These are phyloP conservation scores for Amyelois transitella DNA, from an alignment of 1,140 invertebrate species.

Conservation along the genomic window DNA sequence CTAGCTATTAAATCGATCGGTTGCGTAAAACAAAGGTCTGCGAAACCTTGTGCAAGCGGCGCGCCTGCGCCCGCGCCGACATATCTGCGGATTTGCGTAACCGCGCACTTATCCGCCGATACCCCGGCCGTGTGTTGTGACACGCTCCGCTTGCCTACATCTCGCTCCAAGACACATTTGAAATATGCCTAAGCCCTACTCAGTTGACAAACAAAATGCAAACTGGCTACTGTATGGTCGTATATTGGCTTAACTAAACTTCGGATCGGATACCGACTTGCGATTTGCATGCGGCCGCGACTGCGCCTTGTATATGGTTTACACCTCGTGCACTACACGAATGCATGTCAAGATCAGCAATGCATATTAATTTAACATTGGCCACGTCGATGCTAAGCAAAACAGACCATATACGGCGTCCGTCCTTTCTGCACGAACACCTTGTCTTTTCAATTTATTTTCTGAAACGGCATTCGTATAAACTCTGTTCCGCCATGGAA, in stretches of 20 bases:
- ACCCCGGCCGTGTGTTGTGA: slow-evolving; percentile 62
- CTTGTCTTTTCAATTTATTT: slow-evolving; percentile 15
- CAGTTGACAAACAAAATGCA: neutral
- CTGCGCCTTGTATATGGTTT: neutral
- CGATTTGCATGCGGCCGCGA: neutral
- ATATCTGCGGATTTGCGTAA: slow-evolving; percentile 74
- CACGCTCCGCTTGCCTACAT: slow-evolving; percentile 55
- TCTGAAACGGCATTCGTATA: neutral
- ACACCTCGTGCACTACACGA: neutral
- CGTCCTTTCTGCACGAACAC: slow-evolving; percentile 12
- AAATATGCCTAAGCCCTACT: neutral
- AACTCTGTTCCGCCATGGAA: neutral
- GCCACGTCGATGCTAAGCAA: slow-evolving; percentile 3
- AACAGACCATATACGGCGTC: slow-evolving; percentile 10
- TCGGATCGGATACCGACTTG: neutral
- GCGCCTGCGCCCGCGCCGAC: slow-evolving; percentile 61
- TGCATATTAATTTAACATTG: slow-evolving; percentile 12
- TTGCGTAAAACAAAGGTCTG: slow-evolving; percentile 75
- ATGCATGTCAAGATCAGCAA: neutral
- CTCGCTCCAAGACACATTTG: slow-evolving; percentile 17
- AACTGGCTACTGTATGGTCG: neutral
- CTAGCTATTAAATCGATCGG: slow-evolving; percentile 68
- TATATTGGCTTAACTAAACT: neutral
- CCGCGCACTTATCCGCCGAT: slow-evolving; percentile 69
- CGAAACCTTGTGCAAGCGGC: slow-evolving; percentile 72